phyloP scores from a whole-genome alignment of 2,888 invertebrate species.

The Meta bourneti region DNA sequence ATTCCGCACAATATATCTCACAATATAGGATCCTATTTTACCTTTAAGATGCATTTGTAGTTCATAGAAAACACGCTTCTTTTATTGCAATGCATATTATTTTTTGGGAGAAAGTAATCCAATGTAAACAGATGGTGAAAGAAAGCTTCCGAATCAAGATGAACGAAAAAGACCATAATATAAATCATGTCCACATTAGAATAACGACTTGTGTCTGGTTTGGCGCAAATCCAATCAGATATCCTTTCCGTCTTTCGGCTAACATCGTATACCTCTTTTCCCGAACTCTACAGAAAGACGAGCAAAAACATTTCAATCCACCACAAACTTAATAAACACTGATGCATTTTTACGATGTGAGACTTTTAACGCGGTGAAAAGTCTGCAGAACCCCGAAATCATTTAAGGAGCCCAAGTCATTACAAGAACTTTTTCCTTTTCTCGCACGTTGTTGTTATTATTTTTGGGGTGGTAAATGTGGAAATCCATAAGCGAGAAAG shows the following conservation, averaged over 20 bases:
- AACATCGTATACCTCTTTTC: not conserved
- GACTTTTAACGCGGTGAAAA: slow-evolving; percentile 50
- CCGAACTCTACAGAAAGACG: not conserved
- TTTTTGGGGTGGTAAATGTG: slow-evolving; percentile 39
- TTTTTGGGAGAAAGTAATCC: too few relatives aligned
- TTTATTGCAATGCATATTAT: too few relatives aligned
- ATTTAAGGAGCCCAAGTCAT: slow-evolving; percentile 44
- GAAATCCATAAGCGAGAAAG: slow-evolving; percentile 61
- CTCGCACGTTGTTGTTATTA: slow-evolving; percentile 32
- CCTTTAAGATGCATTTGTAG: too few relatives aligned
- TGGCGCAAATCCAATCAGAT: slow-evolving; percentile 59
- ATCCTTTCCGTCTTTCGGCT: slow-evolving; percentile 8
- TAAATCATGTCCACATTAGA: slow-evolving; percentile 41
- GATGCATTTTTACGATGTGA: slow-evolving; percentile 60
- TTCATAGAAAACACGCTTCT: too few relatives aligned
- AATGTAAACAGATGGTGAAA: not conserved
- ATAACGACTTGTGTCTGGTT: slow-evolving; percentile 27
- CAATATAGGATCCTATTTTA: too few relatives aligned
- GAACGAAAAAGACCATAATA: not conserved
- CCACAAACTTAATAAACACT: slow-evolving; percentile 57
- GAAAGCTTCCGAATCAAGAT: not conserved
- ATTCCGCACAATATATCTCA: too few relatives aligned
- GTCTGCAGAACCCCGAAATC: slow-evolving; percentile 39
- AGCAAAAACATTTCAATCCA: slow-evolving; percentile 40
- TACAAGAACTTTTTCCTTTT: slow-evolving; percentile 2